Evolutionary conservation across 53 echinoderm and acorn worm genomes (phyloP).

Genomic region (Apostichopus leukothele): DNA sequence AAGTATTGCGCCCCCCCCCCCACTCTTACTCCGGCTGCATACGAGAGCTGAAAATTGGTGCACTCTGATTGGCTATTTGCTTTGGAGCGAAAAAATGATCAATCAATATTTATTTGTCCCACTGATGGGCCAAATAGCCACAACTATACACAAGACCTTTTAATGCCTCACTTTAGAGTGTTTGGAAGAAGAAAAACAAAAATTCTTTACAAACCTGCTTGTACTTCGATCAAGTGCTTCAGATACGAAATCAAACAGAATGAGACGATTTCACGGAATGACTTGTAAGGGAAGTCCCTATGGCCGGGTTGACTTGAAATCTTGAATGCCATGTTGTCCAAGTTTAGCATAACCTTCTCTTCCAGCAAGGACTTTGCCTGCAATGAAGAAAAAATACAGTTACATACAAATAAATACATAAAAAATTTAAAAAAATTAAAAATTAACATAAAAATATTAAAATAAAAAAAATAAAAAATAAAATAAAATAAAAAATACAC

Average conservation of each 20-base stretch:
- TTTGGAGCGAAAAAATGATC: no score
- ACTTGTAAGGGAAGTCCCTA: conserved; percentile 80
- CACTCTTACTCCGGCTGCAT: no score
- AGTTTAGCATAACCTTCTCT: conserved; percentile 52
- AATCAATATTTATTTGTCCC: no score
- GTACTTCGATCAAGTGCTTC: conserved; percentile 80
- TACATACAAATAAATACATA: background rate
- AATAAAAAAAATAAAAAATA: background rate
- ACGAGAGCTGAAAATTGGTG: no score
- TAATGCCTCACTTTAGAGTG: no score
- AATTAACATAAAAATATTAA: no score
- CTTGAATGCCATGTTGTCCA: conserved; percentile 72
- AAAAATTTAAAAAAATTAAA: no score
- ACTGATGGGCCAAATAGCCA: no score
- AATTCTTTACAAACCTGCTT: conserved; percentile 56
- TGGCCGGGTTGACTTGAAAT: conserved; percentile 57
- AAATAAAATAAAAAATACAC: background rate
- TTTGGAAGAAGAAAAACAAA: no score
- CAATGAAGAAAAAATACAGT: background rate
- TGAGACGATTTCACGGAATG: conserved; percentile 79
- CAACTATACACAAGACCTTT: no score
- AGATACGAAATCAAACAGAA: conserved; percentile 69
- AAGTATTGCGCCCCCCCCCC: no score
- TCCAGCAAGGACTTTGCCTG: conserved; percentile 79
- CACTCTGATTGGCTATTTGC: no score